Percentiles rank a stretch among this genome's conserved stretches.
Evolutionary conservation across 2,113 vertebrate species (phyloP).

Genomic region (Sminthopsis crassicaudata): DNA sequence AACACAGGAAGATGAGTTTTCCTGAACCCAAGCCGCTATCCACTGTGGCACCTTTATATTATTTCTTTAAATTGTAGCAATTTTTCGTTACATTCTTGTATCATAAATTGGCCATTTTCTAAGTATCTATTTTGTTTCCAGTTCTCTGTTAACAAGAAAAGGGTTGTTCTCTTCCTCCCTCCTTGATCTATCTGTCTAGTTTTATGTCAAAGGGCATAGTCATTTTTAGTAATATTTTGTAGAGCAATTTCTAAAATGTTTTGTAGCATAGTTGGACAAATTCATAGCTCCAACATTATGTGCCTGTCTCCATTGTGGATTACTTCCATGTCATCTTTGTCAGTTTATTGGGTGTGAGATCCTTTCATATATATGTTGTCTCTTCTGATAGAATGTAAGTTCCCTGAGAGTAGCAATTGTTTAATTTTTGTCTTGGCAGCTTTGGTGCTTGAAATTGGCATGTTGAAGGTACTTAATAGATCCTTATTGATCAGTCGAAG

Average conservation of each 20-base stretch:
- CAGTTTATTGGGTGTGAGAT: not conserved
- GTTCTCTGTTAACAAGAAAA: not conserved
- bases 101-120: not conserved
- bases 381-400: not conserved
- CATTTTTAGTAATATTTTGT: not conserved
- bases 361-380: not conserved
- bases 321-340: not conserved
- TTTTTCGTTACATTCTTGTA: not conserved
- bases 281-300: not conserved
- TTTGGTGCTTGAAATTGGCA: not conserved
- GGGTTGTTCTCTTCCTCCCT: not conserved
- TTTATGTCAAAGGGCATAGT: not conserved
- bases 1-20: too few species aligned
- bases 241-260: too few species aligned
- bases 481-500: not conserved
- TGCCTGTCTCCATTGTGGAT: not conserved
- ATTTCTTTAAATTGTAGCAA: not conserved
- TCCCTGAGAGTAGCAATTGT: not conserved
- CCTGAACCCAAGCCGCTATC: too few species aligned
- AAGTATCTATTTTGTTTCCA: not conserved
- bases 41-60: not conserved
- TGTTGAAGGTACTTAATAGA: not conserved
- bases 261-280: not conserved
- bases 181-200: not conserved
- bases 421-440: not conserved